Base-by-base conservation (phyloP, 2,797 vertebrate genomes). In the Sparus aurata region DNA sequence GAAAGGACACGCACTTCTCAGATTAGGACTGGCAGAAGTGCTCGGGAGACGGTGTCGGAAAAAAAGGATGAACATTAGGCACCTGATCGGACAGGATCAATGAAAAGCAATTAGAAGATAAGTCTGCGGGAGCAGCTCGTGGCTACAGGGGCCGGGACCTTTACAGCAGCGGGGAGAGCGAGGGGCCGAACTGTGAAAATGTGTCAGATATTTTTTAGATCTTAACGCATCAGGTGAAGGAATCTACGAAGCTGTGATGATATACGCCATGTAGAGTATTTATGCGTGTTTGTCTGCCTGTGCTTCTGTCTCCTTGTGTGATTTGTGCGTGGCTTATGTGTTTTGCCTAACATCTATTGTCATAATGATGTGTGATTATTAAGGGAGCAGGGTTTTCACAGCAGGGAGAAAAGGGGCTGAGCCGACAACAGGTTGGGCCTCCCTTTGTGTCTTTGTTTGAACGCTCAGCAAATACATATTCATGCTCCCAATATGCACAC, bases 41-140 rank as follows among this genome's bases (percentile, higher is more conserved):
- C 82, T 89, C 79, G 77, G 83, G 89, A 92, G 86, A 87, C 82
- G 38, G 83, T 50, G 49, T 69, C 49, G 69, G 89, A 91, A 93
- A 73, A 93, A 73, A 95, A 87, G 91, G 90, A 95, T 95, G 93
- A 94, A 89, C 91, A 87, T 83, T 45, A 87, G 86, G 80, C 91
- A 91, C 92, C 92, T 92, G 93, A 93, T 92, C 73, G 81, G 94
- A 94, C 94, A 95, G 92, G 90, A 96, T 96, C 95, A 92, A 95
- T 96, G 91, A 93, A 94, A 95, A 94, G 91, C 92, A 94, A 95
- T 95, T 95, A 94, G 91, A 93, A 87, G 93, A 94, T 87, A 87
- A 87, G 85, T 86, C 79, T 84, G 65, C 38, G 82, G 88, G 87
- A 88, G 88, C 66, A 41, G 70, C 1, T 66, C 25, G n/a, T 13